Percentiles rank a stretch among this genome's conserved stretches.
These are phyloP conservation scores for Eurytoma adleriae DNA, from an alignment of 2,888 invertebrate species.

Conservation along the genomic window DNA sequence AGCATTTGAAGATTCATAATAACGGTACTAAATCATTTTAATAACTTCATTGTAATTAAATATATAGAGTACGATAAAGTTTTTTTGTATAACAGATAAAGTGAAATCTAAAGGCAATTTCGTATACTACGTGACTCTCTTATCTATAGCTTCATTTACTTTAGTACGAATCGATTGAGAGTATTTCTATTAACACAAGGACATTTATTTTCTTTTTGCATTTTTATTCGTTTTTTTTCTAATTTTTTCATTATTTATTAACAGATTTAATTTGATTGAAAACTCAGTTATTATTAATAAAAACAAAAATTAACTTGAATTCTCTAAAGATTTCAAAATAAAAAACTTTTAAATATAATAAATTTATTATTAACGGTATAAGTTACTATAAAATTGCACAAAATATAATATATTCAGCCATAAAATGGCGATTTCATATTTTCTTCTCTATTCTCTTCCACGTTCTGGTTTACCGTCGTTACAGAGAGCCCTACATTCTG, in stretches of 20 bases:
- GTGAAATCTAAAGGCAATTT: constrained; percentile 7
- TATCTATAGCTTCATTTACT: background rate
- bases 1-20: too few relatives aligned
- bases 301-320: background rate
- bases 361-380: too few relatives aligned
- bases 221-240: too few relatives aligned
- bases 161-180: background rate
- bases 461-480: background rate
- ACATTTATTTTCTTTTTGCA: too few relatives aligned
- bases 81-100: background rate
- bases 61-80: background rate
- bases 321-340: too few relatives aligned
- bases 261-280: background rate
- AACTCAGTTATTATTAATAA: background rate
- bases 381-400: too few relatives aligned
- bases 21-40: too few relatives aligned
- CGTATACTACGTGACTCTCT: constrained; percentile 3
- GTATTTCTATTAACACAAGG: background rate
- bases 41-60: too few relatives aligned
- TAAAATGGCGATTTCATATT: constrained; percentile 3
- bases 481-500: background rate
- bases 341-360: too few relatives aligned
- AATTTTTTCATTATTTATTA: background rate
- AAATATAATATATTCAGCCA: background rate
- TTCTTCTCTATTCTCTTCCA: background rate